These are phyloP conservation scores for Apocrypta bakeri DNA, from an alignment of 1,140 invertebrate species.

Conservation along the genomic window DNA sequence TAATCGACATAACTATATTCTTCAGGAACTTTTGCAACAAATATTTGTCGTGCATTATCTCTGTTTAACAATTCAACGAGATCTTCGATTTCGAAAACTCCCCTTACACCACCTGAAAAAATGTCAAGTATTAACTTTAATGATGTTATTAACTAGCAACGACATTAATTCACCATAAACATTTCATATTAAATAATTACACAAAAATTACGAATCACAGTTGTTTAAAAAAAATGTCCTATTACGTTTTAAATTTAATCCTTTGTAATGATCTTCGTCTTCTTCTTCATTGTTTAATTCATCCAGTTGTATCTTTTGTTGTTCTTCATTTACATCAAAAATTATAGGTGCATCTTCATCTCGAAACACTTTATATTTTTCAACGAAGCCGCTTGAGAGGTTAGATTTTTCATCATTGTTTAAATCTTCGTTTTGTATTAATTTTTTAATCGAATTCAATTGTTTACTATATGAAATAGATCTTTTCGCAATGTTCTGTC, in stretches of 20 bases:
- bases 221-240: constrained; percentile 46
- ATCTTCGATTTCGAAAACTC: constrained; percentile 92
- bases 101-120: constrained; percentile 82
- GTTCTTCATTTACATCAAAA: constrained; percentile 81
- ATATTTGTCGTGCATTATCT: constrained; percentile 88
- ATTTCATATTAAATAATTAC: no score
- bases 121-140: constrained; percentile 40
- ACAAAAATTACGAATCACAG: no score
- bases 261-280: constrained; percentile 67
- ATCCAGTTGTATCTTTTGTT: constrained; percentile 68
- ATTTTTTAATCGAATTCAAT: constrained; percentile 17
- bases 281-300: constrained; percentile 67
- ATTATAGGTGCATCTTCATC: constrained; percentile 80
- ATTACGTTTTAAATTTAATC: constrained; percentile 73
- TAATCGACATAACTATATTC: constrained; percentile 88
- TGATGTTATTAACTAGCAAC: constrained; percentile 14
- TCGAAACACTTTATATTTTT: constrained; percentile 77
- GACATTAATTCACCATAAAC: no score
- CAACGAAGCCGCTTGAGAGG: constrained; percentile 59
- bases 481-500: constrained; percentile 39
- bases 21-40: constrained; percentile 85
- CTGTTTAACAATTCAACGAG: constrained; percentile 83
- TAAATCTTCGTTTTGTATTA: constrained; percentile 38
- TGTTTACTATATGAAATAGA: constrained; percentile 47
- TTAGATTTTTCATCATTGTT: constrained; percentile 52